Base-by-base conservation (phyloP, 2,113 vertebrate genomes). In the human region DNA sequence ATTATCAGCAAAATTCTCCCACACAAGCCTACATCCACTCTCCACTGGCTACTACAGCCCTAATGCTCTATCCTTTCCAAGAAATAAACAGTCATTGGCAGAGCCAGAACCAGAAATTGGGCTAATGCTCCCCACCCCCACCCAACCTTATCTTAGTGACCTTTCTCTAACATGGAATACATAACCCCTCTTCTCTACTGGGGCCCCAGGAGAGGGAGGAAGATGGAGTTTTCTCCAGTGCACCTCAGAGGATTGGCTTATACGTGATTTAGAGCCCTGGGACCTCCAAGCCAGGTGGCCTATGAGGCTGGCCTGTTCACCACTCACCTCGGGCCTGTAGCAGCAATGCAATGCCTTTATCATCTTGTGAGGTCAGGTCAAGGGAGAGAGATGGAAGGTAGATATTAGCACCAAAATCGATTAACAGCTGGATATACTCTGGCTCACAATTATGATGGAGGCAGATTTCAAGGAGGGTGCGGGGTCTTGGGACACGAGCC, bases 331-430 rank as follows among this genome's bases (percentile, higher is more conserved):
- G 99, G 7, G 99, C 99, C 68, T 98, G 99, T 48, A 99, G 98
- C 97, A 99, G 98, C 94, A 99, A 97, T 52, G 98, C 96, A 92
- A 99, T 96, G 61, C 99, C 99, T 97, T 99, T 98, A 3, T 98
- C 98, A 98, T 97, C 98, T 57, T 98, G 98, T 0, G 98, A 99
- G 0, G 64, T 98, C 96, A 98, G 98, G 0, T 98, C 98, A 30
- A 97, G 92, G 3, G 97, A 97, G 32, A 99, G 38, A 0, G 97
- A 97, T 5, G 99, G 99, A 94, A 99, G 98, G 95, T 99, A 99
- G 45, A 99, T 98, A 1, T 99, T 99, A 83, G 99, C 99, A 89
- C 99, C 99, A 96, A 99, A 99, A 98, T 99, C 99, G 89, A 99
- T 98, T 91, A 99, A 99, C 64, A 99, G 98, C 87, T 99, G 98